Base-by-base conservation (phyloP, 2,113 vertebrate genomes). In the Otocyon megalotis region DNA sequence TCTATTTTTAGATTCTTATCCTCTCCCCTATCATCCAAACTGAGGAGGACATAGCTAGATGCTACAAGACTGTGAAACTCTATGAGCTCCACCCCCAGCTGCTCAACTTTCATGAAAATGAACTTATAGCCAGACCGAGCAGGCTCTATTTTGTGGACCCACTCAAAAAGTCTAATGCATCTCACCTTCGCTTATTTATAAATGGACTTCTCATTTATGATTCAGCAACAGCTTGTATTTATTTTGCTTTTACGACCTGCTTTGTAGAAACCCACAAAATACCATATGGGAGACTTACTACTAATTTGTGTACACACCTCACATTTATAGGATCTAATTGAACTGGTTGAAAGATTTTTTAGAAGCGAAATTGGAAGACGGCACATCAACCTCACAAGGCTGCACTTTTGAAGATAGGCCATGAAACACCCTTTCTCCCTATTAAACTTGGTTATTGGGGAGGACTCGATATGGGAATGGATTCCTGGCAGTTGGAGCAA, bases 1-100 rank as follows among this genome's bases (percentile, higher is more conserved):
- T 93, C 93, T 95, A 96, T 88, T 94, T 97, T 95, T 96, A 97
- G 96, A 84, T 86, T 77, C 84, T 84, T 86, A 92, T 80, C 85
- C 91, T 95, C 30, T 93, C 88, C 28, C 19, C 14, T 24, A 77
- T 13, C 28, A 71, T 90, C 67, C 62, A 67, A 53, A 90, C 56
- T 32, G 85, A 88, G 56, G 77, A 86, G 35, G 82, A 50, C 69
- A 85, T 3, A 67, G 58, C 65, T 91, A 15, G 71, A 67, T 19
- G 48, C 17, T 32, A 5, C 28, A 50, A 81, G 35, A 58, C 67
- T 58, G 2, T 32, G 48, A 93, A 74, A n/a, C 35, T n/a, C 72
- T 28, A n/a, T 28, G 74, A 65, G 58, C 53, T 30, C 26, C n/a
- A 37, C 24, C 60, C 54, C 50, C 22, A 63, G 50, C 50, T 14